These are phyloP conservation scores for Centropristis striata DNA, from an alignment of 2,113 vertebrate species.

Conservation along the genomic window DNA sequence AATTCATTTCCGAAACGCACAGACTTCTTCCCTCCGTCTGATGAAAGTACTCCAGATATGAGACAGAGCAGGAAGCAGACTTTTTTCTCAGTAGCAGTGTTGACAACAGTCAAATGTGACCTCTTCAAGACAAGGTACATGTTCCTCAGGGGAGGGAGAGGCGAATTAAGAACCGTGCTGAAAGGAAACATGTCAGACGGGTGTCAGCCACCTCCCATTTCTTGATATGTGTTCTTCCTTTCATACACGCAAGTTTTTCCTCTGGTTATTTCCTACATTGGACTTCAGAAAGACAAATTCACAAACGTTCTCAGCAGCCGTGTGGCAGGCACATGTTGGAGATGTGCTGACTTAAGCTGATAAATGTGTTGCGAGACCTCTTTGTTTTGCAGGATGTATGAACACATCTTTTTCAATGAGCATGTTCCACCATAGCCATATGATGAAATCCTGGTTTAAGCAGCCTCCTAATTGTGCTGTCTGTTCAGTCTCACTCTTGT, in stretches of 20 bases:
- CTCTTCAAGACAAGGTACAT: slow-evolving; percentile 79
- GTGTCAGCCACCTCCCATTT: slow-evolving; percentile 76
- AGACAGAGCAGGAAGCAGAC: slow-evolving; percentile 82
- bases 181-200: slow-evolving; percentile 79
- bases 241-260: slow-evolving; percentile 45
- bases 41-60: slow-evolving; percentile 81
- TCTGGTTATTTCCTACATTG: slow-evolving; percentile 60
- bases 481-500: slow-evolving; percentile 75
- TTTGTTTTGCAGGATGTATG: slow-evolving; percentile 66
- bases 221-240: slow-evolving; percentile 71
- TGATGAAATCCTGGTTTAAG: slow-evolving; percentile 66
- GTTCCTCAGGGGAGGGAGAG: slow-evolving; percentile 75
- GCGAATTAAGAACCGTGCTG: slow-evolving; percentile 74
- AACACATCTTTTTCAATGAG: slow-evolving; percentile 54
- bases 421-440: slow-evolving; percentile 38
- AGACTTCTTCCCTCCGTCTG: slow-evolving; percentile 69
- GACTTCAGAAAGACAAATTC: slow-evolving; percentile 69
- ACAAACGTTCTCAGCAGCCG: slow-evolving; percentile 41
- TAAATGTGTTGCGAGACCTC: slow-evolving; percentile 53
- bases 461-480: slow-evolving; percentile 77
- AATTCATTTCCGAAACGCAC: slow-evolving; percentile 73
- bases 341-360: slow-evolving; percentile 71
- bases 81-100: slow-evolving; percentile 75
- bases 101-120: slow-evolving; percentile 85
- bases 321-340: slow-evolving; percentile 66